Evolutionary conservation across 2,888 invertebrate genomes (phyloP).

Genomic region (Cheilosia vulpina): DNA sequence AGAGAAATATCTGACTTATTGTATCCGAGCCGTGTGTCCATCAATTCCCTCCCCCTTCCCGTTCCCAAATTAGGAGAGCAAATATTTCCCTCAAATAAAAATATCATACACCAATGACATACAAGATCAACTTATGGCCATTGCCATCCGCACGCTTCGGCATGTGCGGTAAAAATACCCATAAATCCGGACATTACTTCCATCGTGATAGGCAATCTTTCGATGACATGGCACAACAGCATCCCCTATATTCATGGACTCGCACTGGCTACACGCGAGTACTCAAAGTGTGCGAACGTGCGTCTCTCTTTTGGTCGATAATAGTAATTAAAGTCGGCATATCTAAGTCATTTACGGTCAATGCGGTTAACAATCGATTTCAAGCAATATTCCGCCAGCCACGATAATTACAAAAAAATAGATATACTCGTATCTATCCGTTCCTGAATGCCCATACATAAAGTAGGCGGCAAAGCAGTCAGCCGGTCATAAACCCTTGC

Average conservation of each 20-base stretch:
- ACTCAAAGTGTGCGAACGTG: background rate
- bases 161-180: conserved; percentile 25
- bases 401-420: conserved; percentile 30
- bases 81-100: conserved; percentile 60
- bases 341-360: conserved; percentile 63
- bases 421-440: background rate
- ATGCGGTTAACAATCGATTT: conserved; percentile 59
- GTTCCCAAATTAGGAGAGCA: conserved; percentile 17
- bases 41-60: conserved; percentile 1
- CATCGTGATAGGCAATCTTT: conserved; percentile 62
- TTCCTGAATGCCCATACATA: conserved; percentile 45
- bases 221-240: conserved; percentile 28
- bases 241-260: conserved; percentile 23
- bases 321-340: conserved; percentile 48
- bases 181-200: conserved; percentile 67
- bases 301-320: conserved; percentile 14
- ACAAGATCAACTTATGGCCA: conserved; percentile 53
- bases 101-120: conserved; percentile 58
- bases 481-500: conserved; percentile 43
- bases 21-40: conserved; percentile 30
- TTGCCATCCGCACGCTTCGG: conserved; percentile 18
- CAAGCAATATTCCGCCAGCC: conserved; percentile 41
- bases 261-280: too few relatives aligned
- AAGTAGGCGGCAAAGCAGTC: conserved; percentile 36
- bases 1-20: conserved; percentile 31